Base-by-base conservation (phyloP, 2,113 vertebrate genomes). In the Noctilio leporinus region DNA sequence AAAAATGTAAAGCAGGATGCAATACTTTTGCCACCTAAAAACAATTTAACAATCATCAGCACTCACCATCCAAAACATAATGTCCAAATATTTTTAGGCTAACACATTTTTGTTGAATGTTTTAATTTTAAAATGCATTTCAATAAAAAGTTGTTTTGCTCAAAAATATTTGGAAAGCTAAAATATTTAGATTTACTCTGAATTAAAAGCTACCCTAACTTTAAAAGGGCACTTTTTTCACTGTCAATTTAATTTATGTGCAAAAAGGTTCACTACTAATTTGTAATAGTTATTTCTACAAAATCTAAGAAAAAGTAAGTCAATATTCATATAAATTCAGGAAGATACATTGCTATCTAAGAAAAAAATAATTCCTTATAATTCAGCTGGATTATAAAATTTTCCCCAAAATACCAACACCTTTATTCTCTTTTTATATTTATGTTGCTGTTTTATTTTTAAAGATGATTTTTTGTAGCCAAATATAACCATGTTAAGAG, bases 401-500 rank as follows among this genome's bases (percentile, higher is more conserved):
- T 80, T 83, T 10, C 47, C 26, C 10, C 30, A 43, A 45, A 75
- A 95, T 70, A 0, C 7, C 17, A 40, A 70, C 1, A 70, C 2
- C 9, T 35, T 59, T 69, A 1, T 19, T 77, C 5, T 19, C 14
- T 92, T 91, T 62, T 15, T 59, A 10, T 76, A 43, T 57, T 86
- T 83, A 55, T 64, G 1, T 83, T 75, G 33, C 5, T 70, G 8
- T 53, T 93, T 95, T 80, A 89, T 35, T 89, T 95, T 73, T 24
- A 86, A 76, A 70, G 10, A 0, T 2, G 75, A 78, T 92, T 94
- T 76, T 95, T 96, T 97, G 49, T 80, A 95, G 38, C 14, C 93
- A 94, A 33, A 65, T 53, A 96, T 78, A 69, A 75, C 47, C 59
- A 81, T n/a, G 30, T 94, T 96, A 95, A 97, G 43, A 91, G 35